Evolutionary conservation across 2,888 invertebrate species (phyloP).

Genomic region (Ormyrus thymus): DNA sequence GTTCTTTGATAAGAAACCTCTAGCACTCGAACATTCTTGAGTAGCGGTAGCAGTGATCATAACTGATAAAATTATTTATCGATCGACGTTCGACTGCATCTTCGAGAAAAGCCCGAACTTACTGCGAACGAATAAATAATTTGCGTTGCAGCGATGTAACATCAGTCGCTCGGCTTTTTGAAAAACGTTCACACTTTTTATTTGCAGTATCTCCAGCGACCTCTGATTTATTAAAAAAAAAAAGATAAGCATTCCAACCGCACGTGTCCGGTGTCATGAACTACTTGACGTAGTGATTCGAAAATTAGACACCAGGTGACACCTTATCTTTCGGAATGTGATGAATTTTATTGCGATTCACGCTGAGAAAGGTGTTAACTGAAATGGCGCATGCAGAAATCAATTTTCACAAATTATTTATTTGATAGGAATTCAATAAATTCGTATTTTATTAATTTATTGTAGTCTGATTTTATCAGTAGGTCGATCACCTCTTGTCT

Average conservation of each 20-base stretch:
- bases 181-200: too few species aligned
- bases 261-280: too few species aligned
- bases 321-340: conserved; percentile 9
- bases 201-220: background rate
- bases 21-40: conserved; percentile 14
- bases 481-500: conserved; percentile 35
- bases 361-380: background rate
- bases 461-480: conserved; percentile 1
- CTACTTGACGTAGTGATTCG: conserved; percentile 17
- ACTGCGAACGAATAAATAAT: too few species aligned
- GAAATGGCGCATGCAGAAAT: background rate
- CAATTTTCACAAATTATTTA: conserved; percentile 28
- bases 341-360: background rate
- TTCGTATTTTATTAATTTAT: conserved; percentile 10
- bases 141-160: too few species aligned
- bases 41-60: conserved; percentile 4
- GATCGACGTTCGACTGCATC: conserved; percentile 11
- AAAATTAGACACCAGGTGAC: conserved; percentile 39
- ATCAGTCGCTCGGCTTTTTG: too few species aligned
- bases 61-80: conserved; percentile 41
- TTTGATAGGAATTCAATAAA: background rate
- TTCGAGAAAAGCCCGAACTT: too few species aligned
- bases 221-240: conserved; percentile 38
- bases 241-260: conserved; percentile 12
- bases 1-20: conserved; percentile 4